phyloP scores from a whole-genome alignment of 2,797 vertebrate species.

The Hapalemur alaotrensis region DNA sequence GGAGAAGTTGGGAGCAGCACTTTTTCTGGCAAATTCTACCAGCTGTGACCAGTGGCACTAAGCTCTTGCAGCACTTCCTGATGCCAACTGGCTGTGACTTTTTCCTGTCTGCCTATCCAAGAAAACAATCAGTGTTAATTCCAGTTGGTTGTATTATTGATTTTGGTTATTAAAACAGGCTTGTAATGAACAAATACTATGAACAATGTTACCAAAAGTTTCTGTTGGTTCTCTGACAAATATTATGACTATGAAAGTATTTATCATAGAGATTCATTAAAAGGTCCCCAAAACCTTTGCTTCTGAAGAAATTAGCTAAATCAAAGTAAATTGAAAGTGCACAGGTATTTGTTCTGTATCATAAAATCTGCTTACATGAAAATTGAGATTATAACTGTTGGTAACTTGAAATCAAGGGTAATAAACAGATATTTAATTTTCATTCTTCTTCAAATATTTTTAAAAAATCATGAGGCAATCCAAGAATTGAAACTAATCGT shows the following conservation, averaged over 20 bases:
- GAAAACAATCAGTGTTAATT: not conserved
- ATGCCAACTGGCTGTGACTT: not conserved
- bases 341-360: not conserved
- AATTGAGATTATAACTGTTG: not conserved
- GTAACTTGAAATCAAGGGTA: not conserved
- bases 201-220: not conserved
- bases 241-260: not conserved
- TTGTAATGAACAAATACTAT: not conserved
- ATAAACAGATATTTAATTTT: not conserved
- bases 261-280: not conserved
- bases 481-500: not conserved
- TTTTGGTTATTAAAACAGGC: constrained; percentile 5
- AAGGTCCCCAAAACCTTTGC: not conserved
- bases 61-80: not conserved
- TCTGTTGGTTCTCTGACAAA: not conserved
- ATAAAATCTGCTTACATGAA: not conserved
- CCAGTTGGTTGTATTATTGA: not conserved
- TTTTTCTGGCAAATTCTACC: not conserved
- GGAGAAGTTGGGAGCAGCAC: not conserved
- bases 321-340: not conserved
- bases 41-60: not conserved
- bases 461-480: not conserved
- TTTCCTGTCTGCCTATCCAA: not conserved
- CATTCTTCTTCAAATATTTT: not conserved
- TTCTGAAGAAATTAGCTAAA: not conserved